phyloP scores from a whole-genome alignment of 2,797 vertebrate genomes.

The Vultur gryphus region DNA sequence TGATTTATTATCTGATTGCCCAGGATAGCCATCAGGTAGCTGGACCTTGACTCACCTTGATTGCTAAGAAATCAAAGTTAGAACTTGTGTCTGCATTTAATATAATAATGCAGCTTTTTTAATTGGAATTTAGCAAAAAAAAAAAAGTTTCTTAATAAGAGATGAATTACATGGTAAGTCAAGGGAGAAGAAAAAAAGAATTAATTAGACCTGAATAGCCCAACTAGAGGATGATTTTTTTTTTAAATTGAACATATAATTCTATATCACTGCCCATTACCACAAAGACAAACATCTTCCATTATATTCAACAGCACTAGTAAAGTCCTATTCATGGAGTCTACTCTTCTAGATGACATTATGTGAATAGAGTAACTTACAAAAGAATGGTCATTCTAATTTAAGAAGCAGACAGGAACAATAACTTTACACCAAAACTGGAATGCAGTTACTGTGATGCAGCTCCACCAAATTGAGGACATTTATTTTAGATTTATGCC shows the following conservation, averaged over 20 bases:
- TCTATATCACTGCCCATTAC: background rate
- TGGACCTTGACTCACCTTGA: background rate
- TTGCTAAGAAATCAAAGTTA: background rate
- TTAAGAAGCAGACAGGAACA: background rate
- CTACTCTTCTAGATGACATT: background rate
- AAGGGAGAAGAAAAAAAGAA: background rate
- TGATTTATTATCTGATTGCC: background rate
- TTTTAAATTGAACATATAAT: background rate
- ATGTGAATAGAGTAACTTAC: background rate
- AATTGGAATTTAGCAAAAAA: background rate
- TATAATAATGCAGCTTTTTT: background rate
- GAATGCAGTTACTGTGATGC: background rate
- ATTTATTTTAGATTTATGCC: background rate
- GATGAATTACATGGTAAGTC: background rate
- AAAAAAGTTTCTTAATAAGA: background rate
- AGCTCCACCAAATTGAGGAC: background rate
- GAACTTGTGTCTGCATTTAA: background rate
- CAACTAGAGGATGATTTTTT: background rate
- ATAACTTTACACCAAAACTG: background rate
- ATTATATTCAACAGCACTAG: background rate
- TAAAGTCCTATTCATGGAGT: background rate
- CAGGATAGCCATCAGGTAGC: background rate
- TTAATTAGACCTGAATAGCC: background rate
- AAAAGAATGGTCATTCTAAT: background rate
- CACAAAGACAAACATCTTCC: background rate